These are phyloP conservation scores for Sminthurides aquaticus DNA, from an alignment of 2,888 invertebrate species.

Conservation along the genomic window DNA sequence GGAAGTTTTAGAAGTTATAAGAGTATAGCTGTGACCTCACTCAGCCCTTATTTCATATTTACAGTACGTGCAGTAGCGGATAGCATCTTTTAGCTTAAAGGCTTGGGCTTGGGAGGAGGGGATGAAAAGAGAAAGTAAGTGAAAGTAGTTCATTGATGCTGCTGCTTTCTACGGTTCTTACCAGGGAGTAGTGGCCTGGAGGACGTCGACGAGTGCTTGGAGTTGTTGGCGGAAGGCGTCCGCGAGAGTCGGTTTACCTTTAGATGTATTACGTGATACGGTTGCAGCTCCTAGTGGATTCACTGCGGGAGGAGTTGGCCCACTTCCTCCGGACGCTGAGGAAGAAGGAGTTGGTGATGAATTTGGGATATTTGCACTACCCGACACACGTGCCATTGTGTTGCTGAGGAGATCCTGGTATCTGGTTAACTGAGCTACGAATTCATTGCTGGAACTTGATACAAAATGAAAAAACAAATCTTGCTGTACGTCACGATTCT, in stretches of 20 bases:
- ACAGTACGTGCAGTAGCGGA: no score
- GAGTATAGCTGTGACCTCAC: no score
- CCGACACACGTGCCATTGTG: conserved; percentile 48
- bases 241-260: conserved; percentile 80
- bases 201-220: conserved; percentile 77
- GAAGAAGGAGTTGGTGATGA: neutral
- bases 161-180: conserved; percentile 1
- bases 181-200: conserved; percentile 85
- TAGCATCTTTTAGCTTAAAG: no score
- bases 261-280: conserved; percentile 74
- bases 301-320: neutral
- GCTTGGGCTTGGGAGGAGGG: neutral
- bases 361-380: conserved; percentile 4
- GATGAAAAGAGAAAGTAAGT: neutral
- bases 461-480: conserved; percentile 86
- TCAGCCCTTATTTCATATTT: no score
- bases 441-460: conserved; percentile 71
- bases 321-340: neutral
- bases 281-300: conserved; percentile 49
- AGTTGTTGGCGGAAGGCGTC: conserved; percentile 82
- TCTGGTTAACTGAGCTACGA: conserved; percentile 53
- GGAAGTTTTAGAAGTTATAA: no score
- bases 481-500: conserved; percentile 86
- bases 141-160: conserved; percentile 3
- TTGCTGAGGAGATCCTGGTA: conserved; percentile 52